Evolutionary conservation across 2,888 invertebrate genomes (phyloP), one percentile per base, ranked within the genome.

Genomic region (Trissolcus japonicus): DNA sequence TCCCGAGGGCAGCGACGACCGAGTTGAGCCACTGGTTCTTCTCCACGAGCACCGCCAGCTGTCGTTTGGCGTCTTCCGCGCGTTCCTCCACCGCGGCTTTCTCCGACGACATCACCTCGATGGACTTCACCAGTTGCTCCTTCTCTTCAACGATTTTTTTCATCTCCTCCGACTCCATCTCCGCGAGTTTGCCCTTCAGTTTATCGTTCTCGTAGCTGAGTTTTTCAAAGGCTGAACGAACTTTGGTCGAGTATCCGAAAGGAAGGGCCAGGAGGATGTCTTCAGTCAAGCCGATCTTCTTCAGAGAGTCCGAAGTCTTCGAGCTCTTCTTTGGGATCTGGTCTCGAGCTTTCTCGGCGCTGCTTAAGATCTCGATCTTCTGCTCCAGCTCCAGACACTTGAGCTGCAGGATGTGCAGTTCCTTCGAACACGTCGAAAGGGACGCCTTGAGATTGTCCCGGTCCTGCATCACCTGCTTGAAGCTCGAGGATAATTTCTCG

Each of bases 171-270:
- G 13, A 1, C 41, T 63, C n/a, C 48, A 59, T 0, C 6, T 54
- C n/a, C 1, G n/a, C 6, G 13, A 69, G 6, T 2, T 46, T 40
- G 48, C 59, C 29, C n/a, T 54, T 55, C 2, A 76, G 53, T 40
- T 76, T 76, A 6, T 76, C 76, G 46, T 76, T 71, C 16, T 76
- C 76, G 40, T 76, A 71, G 7, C 56, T 51, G 2, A 76, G 67
- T 17, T 65, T 69, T 29, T 76, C 76, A 6, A 62, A 76, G 0
- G 71, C 66, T 7, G 76, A 71, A 3, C 76, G 71, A 1, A 76
- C 54, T 11, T 71, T 76, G 11, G 71, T 71, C 0, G 76, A 51
- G 46, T 76, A 76, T 0, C 76, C 76, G 6, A 76, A 71, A 0
- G 76, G 76, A 14, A 76, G 29, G 2, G 76, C 19, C 40, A 76